These are phyloP conservation scores for Meda fulgida DNA, from an alignment of 2,797 vertebrate species.

Conservation along the genomic window DNA sequence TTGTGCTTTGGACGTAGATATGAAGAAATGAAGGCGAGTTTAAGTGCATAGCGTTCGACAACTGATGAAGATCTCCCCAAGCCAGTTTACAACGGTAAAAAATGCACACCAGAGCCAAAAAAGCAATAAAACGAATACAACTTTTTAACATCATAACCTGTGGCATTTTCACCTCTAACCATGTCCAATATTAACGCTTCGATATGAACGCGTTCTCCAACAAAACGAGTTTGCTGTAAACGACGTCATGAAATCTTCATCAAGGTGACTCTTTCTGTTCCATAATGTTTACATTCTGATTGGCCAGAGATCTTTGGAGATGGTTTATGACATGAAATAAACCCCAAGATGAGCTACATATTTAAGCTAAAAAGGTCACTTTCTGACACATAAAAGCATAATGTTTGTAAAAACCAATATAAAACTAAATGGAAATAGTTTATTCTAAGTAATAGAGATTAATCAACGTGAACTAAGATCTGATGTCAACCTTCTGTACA, in stretches of 20 bases:
- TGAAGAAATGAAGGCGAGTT: conserved; percentile 15
- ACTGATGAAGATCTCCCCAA: conserved; percentile 14
- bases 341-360: conserved; percentile 56
- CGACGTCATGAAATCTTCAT: neutral
- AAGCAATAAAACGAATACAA: neutral
- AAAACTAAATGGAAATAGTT: conserved; percentile 36
- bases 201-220: neutral
- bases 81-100: neutral
- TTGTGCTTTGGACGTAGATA: conserved; percentile 49
- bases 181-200: neutral
- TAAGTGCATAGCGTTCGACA: conserved; percentile 60
- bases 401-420: conserved; percentile 39
- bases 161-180: neutral
- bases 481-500: conserved; percentile 3
- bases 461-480: conserved; percentile 26
- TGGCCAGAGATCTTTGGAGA: conserved; percentile 59
- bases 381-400: conserved; percentile 45
- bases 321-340: conserved; percentile 42
- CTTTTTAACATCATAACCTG: neutral
- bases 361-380: conserved; percentile 57
- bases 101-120: neutral
- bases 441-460: conserved; percentile 27
- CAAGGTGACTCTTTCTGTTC: neutral
- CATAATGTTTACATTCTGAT: conserved; percentile 53
- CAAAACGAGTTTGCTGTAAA: too few species aligned